Base-by-base conservation (phyloP, 1,140 invertebrate species). In the Drosophila insularis region DNA sequence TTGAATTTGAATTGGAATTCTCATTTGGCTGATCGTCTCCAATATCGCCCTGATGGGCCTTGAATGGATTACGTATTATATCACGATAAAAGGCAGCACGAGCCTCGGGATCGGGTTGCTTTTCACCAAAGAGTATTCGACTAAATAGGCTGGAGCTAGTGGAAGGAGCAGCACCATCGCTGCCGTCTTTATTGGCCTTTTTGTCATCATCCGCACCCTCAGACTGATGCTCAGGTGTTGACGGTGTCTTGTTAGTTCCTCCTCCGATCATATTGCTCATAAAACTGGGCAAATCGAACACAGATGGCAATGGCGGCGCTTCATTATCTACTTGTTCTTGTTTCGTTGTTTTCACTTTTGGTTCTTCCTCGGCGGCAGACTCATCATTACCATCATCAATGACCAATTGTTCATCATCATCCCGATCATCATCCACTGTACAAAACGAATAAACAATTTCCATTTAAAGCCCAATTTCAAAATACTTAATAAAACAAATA, bases 391-490 rank as follows among this genome's bases (percentile, higher is more conserved):
- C 85, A 62, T 90, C 90, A 61, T 91, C 89, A 6, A 91, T 91
- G 19, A 91, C 80, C 63, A 91, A 66, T 55, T 90, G 78, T 43
- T 91, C 89, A 19, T 91, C 91, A 61, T 90, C 87, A 53, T 91
- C 82, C 3, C 68, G 82, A 56, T 86, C 91, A 31, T 91, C 90
- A 61, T 91, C 91, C 65, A 80, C 81, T 90, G 27, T 27, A 27
- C 4, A 61, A 78, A 60, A 2, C 53, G 5, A 60, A 50, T 58
- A 23, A 53, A 53, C 50, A 21, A 53, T 27, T 4, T 7, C n/a
- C 2, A 54, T 2, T 27, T 11, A 2, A 27, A 46, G 2, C 7
- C 1, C n/a, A n/a, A 40, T 11, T 46, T 14, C 4, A 46, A n/a
- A 1, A 8, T n/a, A n/a, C n/a, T n/a, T n/a, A 27, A 31, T 13